Evolutionary conservation across 2,113 vertebrate genomes (phyloP).

Genomic region (Pituophis catenifer): DNA sequence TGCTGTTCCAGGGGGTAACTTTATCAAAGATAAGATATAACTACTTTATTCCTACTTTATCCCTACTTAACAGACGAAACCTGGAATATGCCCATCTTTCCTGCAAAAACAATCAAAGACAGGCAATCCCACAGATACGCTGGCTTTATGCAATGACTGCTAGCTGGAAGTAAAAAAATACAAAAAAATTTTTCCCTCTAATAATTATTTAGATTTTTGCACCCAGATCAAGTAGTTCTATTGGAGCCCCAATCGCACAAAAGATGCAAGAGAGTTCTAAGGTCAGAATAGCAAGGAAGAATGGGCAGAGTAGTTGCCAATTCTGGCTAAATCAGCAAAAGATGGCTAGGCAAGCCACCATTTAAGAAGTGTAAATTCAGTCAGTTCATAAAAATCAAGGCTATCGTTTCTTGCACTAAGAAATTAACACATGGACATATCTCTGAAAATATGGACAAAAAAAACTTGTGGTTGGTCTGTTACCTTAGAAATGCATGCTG

Average conservation of each 20-base stretch:
- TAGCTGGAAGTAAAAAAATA: not conserved
- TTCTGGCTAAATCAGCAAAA: not conserved
- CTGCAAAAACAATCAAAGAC: not conserved
- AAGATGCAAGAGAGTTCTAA: not conserved
- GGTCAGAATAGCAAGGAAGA: not conserved
- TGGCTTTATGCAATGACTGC: not conserved
- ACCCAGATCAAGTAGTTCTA: not conserved
- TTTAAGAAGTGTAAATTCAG: not conserved
- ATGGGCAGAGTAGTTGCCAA: not conserved
- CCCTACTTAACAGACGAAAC: not conserved
- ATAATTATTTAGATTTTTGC: not conserved
- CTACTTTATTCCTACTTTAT: not conserved
- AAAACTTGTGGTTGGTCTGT: not conserved
- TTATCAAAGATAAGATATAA: not conserved
- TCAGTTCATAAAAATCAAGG: not conserved
- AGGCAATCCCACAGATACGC: not conserved
- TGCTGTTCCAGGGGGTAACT: not conserved
- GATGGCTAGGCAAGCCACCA: not conserved
- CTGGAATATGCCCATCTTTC: not conserved
- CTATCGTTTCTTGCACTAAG: not conserved
- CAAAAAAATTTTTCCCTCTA: too few relatives aligned
- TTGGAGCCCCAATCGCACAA: not conserved
- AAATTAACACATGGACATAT: not conserved
- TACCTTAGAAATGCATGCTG: rapidly evolving
- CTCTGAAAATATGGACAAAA: not conserved